Evolutionary conservation across 2,113 vertebrate species (phyloP).

Genomic region (Chloropsis hardwickii): DNA sequence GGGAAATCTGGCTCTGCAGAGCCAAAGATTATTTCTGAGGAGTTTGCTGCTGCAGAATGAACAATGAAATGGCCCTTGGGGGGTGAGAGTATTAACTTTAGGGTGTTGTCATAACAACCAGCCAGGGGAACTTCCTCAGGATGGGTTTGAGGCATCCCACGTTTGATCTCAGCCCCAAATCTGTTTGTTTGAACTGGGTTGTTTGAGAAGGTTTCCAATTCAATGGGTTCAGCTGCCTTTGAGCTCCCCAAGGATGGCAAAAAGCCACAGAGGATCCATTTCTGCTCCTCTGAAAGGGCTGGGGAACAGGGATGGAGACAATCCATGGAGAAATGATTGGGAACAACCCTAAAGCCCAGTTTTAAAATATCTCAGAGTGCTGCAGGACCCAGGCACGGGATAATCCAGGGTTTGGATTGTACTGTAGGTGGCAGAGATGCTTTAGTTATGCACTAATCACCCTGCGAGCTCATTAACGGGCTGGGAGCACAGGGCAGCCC

Average conservation of each 20-base stretch:
- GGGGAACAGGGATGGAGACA: not conserved
- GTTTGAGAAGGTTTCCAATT: not conserved
- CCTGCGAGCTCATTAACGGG: not conserved
- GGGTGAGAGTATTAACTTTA: not conserved
- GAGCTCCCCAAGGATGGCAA: not conserved
- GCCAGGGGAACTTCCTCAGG: not conserved
- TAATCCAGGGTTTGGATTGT: not conserved
- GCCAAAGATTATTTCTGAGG: not conserved
- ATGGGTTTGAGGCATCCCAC: not conserved
- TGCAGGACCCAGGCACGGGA: not conserved
- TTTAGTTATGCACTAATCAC: not conserved
- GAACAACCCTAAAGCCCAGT: not conserved
- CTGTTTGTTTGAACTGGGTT: not conserved
- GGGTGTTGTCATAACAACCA: not conserved
- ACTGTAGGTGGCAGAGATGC: slow-evolving; percentile 53
- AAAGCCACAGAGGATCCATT: not conserved
- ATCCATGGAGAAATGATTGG: not conserved
- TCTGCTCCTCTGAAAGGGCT: not conserved
- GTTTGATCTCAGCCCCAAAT: not conserved
- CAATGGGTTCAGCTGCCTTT: not conserved
- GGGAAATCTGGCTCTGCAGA: not conserved
- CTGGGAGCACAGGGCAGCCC: not conserved
- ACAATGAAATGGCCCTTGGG: not conserved
- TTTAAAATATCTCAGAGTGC: not conserved
- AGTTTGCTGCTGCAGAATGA: not conserved